Evolutionary conservation across 1,140 invertebrate species (phyloP), one percentile per base, ranked within the genome.

Genomic region (Centruroides vittatus): DNA sequence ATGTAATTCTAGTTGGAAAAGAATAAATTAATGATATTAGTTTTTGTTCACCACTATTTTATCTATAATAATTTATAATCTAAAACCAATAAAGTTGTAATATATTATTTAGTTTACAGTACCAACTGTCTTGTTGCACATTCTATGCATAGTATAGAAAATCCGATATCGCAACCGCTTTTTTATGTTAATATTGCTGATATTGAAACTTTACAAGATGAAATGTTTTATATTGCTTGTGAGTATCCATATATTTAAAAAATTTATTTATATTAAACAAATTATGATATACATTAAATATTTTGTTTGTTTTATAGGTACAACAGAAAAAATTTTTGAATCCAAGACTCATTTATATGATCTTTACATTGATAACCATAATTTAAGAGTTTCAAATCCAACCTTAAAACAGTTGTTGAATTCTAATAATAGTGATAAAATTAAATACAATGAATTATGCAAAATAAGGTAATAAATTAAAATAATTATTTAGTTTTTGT

Each of bases 241-340:
- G 69, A 71, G 74, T 72, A 61, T 50, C 4, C 12, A 12, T 7
- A 13, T 51, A 34, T 51, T n/a, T 5, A 5, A 51, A 51, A n/a
- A 9, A 10, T 1, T 49, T 3, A 49, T 9, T 10, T 23, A 23
- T 23, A 23, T 23, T 23, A 23, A 23, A 23, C 23, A 23, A 23
- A 23, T 2, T 55, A 34, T 55, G 23, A 55, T 7, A 12, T 41
- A 47, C 50, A 56, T 3, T 36, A 12, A 36, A 35, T 56, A 13
- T 23, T 56, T 47, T 6, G 6, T 56, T 56, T 13, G 11, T 36
- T 56, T 23, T 53, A 13, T 41, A 70, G 75, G 75, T 69, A 77
- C 75, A 23, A 77, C 75, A 59, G 75, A 77, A 63, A 77, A 76
- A 65, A 77, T 77, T 65, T 76, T 77, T 71, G 74, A 77, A 58